phyloP scores from a whole-genome alignment of 2,797 vertebrate species.

The Urosaurus nigricauda region DNA sequence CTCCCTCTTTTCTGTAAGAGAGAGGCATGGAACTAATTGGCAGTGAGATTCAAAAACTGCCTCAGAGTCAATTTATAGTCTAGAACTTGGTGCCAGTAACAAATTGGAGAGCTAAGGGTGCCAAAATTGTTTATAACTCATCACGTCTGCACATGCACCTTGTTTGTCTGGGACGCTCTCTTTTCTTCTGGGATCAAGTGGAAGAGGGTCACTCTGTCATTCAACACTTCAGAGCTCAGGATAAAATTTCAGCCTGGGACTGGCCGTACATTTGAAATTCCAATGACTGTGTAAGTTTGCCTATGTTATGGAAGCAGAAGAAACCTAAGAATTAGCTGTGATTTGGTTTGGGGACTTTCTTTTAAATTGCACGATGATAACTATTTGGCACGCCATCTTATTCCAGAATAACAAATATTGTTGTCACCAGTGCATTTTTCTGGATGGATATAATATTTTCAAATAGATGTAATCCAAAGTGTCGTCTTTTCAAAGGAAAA shows the following conservation, averaged over 20 bases:
- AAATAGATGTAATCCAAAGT: not conserved
- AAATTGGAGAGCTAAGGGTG: not conserved
- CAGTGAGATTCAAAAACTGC: not conserved
- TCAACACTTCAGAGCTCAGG: not conserved
- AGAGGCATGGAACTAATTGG: not conserved
- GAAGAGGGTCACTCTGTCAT: not conserved
- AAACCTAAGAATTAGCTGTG: not conserved
- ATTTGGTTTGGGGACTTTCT: not conserved
- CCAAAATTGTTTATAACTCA: not conserved
- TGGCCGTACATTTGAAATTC: not conserved
- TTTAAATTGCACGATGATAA: not conserved
- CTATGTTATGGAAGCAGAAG: not conserved
- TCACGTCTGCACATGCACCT: not conserved
- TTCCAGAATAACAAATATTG: not conserved
- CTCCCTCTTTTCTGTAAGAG: not conserved
- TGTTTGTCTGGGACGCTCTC: not conserved
- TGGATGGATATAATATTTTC: not conserved
- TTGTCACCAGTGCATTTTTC: not conserved
- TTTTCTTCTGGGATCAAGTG: not conserved
- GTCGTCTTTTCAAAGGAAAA: not conserved
- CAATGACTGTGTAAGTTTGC: conserved; percentile 2
- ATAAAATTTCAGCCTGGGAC: conserved; percentile 22
- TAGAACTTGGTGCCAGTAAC: not conserved
- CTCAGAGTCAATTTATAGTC: not conserved
- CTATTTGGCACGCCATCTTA: not conserved